Base-by-base conservation (phyloP, 2,113 vertebrate species). In the Neodontobutis hainanensis region DNA sequence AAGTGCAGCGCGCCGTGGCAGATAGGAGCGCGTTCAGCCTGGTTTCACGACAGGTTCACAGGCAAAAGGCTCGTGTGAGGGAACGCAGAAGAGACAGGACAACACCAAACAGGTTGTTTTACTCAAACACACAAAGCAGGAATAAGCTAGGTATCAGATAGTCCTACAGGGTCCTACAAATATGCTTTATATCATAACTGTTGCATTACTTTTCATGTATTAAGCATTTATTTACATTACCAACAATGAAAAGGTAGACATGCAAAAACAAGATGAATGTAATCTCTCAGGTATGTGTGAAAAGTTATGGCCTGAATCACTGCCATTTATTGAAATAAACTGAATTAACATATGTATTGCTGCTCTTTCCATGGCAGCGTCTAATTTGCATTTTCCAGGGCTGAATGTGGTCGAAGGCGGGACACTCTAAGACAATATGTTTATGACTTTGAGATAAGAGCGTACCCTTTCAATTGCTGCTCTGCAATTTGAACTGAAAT, bases 401-500 rank as follows among this genome's bases (percentile, higher is more conserved):
- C 51, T 72, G 68, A 70, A 74, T 79, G 62, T 60, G 51, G 34
- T 35, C 45, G 68, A 65, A 47, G 46, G 70, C 15, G 16, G 66
- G 68, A 67, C 56, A 16, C 57, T 61, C 44, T 55, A 73, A 81
- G 70, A 83, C 78, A 68, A 82, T 78, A 76, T 82, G 72, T 83
- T 82, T 82, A 83, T 78, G 65, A 50, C 65, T 48, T 60, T 75
- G 61, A 75, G 73, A 80, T 83, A 68, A 82, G 56, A 84, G 67
- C 52, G 60, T 63, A 75, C 65, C 70, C 75, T 67, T 80, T 79
- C 83, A 87, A 82, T 79, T 48, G 48, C 66, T 57, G 65, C 66
- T 68, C 82, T 74, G 78, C 83, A 87, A 87, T 89, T 87, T 87
- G 57, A 83, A 69, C 64, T 62, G 66, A 73, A 86, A 82, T 77